Evolutionary conservation across 2,888 invertebrate genomes (phyloP).

Genomic region (Mallateleia sp.): DNA sequence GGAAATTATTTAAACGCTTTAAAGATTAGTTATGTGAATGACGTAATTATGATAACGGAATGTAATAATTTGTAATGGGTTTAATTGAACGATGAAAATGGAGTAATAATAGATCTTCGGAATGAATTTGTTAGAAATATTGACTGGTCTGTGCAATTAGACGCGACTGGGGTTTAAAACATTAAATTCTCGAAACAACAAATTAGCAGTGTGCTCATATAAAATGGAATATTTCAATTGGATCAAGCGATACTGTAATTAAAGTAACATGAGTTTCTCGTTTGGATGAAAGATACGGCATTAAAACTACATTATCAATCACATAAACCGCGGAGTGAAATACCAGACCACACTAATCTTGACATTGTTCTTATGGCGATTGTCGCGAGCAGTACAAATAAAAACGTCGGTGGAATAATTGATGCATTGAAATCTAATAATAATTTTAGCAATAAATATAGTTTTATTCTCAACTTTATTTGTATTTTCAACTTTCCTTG

Average conservation of each 20-base stretch:
- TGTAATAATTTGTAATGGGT: too few species aligned
- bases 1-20: too few species aligned
- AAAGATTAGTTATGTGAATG: too few species aligned
- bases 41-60: too few species aligned
- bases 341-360: background rate
- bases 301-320: conserved; percentile 38
- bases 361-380: background rate
- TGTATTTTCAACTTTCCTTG: too few species aligned
- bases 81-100: too few species aligned
- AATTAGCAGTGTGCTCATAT: background rate
- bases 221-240: conserved; percentile 15
- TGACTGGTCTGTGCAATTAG: background rate
- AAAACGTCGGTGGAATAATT: background rate
- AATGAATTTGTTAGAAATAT: background rate
- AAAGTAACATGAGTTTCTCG: conserved; percentile 26
- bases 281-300: conserved; percentile 2
- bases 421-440: background rate
- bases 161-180: conserved; percentile 3
- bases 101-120: background rate
- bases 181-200: conserved; percentile 9
- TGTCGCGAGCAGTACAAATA: background rate
- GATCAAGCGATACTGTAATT: conserved; percentile 25
- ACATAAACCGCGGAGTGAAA: conserved; percentile 7
- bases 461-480: too few species aligned
- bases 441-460: too few species aligned